Base-by-base conservation (phyloP, 2,797 vertebrate genomes). In the Anabas testudineus region DNA sequence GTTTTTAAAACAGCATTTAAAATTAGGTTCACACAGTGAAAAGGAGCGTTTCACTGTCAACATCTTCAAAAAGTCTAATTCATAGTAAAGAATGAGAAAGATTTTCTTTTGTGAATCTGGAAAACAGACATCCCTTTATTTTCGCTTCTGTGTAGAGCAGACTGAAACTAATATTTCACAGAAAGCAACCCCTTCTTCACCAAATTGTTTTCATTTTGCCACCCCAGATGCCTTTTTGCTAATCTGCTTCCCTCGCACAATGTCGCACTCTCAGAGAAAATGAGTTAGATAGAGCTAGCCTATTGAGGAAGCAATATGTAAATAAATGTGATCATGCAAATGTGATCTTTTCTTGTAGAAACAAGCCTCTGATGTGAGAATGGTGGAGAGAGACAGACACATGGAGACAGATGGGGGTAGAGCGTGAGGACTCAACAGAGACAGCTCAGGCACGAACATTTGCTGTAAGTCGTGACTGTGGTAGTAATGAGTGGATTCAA, bases 271-370 rank as follows among this genome's bases (percentile, higher is more conserved):
- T 46, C 46, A 10, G n/a, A 59, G 42, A 62, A 76, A 71, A 75
- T 26, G 19, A 72, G 26, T 3, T 51, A 34, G 67, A 71, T 39
- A 22, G 55, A 78, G 57, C 18, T 0, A n/a, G 39, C 49, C 55
- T 48, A 42, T 21, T 30, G 58, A 58, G 67, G 53, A 61, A 19
- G 53, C 43, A 8, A 19, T 37, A 64, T 49, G 57, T 53, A 77
- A 81, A 87, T 82, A 68, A 77, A 66, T n/a, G 55, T 46, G 56
- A 84, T 77, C 64, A 67, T 67, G 78, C 71, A 82, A 87, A 87
- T 80, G 63, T 47, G 53, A 77, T 75, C 16, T 65, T 65, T 63
- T 26, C 49, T 61, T 19, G 36, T 62, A 48, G 14, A 26, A 78
- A 15, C 30, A 3, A 39, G 22, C 26, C 47, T 72, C n/a, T 77